These are phyloP conservation scores for Kuschelorhynchus macadamiae DNA, from an alignment of 2,888 invertebrate genomes.

Conservation along the genomic window DNA sequence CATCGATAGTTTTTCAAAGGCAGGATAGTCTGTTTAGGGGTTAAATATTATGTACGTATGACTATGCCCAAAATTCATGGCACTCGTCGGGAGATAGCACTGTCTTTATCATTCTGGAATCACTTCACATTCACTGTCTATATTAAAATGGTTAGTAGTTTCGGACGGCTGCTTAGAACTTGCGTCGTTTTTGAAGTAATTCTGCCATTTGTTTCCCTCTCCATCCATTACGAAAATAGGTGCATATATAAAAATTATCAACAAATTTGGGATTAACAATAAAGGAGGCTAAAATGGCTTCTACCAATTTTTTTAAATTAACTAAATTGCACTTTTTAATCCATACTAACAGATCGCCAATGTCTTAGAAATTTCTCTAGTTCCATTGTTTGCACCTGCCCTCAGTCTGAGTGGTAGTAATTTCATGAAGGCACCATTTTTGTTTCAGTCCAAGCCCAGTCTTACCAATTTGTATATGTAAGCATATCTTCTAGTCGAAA, in stretches of 20 bases:
- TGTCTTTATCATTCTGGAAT: conserved; percentile 57
- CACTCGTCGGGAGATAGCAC: conserved; percentile 60
- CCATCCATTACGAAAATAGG: conserved; percentile 11
- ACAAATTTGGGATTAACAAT: no score
- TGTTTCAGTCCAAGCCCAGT: conserved; percentile 67
- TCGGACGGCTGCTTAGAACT: conserved; percentile 64
- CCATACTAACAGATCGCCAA: conserved; percentile 35
- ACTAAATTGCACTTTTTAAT: conserved; percentile 62
- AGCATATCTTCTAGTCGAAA: conserved; percentile 65
- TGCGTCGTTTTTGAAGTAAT: conserved; percentile 56
- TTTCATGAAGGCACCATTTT: conserved; percentile 66
- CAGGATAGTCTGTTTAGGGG: conserved; percentile 65
- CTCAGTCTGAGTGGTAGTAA: conserved; percentile 63
- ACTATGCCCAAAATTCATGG: conserved; percentile 62
- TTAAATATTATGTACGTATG: conserved; percentile 61
- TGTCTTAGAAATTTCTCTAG: conserved; percentile 45
- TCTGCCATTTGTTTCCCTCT: conserved; percentile 53
- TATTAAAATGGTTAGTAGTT: conserved; percentile 50
- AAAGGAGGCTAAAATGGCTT: no score
- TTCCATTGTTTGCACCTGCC: conserved; percentile 63
- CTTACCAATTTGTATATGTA: conserved; percentile 66
- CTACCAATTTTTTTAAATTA: conserved; percentile 18
- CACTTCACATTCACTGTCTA: conserved; percentile 61
- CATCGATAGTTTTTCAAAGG: conserved; percentile 64
- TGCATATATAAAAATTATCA: neutral